Evolutionary conservation across 2,113 vertebrate genomes (phyloP), one percentile per base, ranked within the genome.

Genomic region (Hoplias malabaricus): DNA sequence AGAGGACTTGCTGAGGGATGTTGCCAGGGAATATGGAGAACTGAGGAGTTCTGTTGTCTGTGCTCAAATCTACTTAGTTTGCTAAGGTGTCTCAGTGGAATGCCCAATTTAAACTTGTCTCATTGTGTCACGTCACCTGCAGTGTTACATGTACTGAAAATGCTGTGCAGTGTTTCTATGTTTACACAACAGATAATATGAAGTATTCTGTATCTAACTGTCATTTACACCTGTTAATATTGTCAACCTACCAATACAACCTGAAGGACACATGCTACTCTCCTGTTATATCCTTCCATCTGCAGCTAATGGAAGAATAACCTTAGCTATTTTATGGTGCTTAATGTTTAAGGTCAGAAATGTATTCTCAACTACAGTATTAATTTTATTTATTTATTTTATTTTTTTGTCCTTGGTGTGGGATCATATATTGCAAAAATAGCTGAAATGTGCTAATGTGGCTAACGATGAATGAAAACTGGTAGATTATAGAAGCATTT

Each of bases 131-230:
- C 38, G 54, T 77, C 42, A 61, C 42, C 50, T 72, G 29, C 48
- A 62, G 33, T 84, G 67, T 81, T 75, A 68, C 42, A 42, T 83
- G 46, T 75, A 62, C 69, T 79, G 43, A 76, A 61, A 36, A 63
- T 84, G 53, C 76, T 81, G 82, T 84, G 79, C 73, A 33, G 75
- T 84, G 79, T 84, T 84, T 62, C 72, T 5, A 54, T 83, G 82
- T 81, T 81, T 84, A 81, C 79, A 81, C 33, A 73, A 66, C 67
- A 73, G 38, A 63, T 57, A 62, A 77, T 54, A 43, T 79, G n/a
- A 13, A 42, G 66, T 75, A 61, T 66, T 68, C 25, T 67, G 13
- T 70, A 79, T 40, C 36, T 31, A 82, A 21, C n/a, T 74, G 43
- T 82, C 4, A 56, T 34, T 38, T 12, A 36, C 33, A 43, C 42